A percentile compares a stretch with the other conserved stretches of the same genome.
These are phyloP conservation scores for Pterois miles DNA, from an alignment of 2,797 vertebrate species.

Conservation along the genomic window DNA sequence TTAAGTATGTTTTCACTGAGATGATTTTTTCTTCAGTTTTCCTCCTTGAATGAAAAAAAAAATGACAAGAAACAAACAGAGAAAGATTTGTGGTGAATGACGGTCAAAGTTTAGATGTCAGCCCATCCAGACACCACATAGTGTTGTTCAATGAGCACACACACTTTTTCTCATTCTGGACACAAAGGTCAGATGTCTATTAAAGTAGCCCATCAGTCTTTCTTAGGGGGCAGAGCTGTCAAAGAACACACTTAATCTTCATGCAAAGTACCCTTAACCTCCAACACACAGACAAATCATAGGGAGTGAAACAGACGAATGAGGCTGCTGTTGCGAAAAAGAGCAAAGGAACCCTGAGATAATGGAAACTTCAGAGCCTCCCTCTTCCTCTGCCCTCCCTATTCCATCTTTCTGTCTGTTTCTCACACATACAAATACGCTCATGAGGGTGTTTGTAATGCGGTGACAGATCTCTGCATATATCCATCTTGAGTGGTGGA, in stretches of 20 bases:
- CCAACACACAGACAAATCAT: conserved; percentile 55
- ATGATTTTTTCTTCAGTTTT: not conserved
- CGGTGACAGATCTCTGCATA: conserved; percentile 59
- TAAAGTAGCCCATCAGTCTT: conserved; percentile 55
- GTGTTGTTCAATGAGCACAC: conserved; percentile 20
- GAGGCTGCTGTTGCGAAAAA: conserved; percentile 27
- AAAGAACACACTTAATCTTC: conserved; percentile 65
- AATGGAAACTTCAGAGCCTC: conserved; percentile 32
- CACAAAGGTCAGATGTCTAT: conserved; percentile 72
- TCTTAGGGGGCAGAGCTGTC: conserved; percentile 58
- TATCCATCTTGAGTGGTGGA: conserved; percentile 56
- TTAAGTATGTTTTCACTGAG: not conserved
- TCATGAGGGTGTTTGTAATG: conserved; percentile 18
- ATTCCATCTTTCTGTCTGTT: conserved; percentile 7
- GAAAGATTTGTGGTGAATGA: not conserved
- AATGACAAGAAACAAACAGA: too few relatives aligned
- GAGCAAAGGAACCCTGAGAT: conserved; percentile 32
- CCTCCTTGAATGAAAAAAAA: not conserved
- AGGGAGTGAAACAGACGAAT: conserved; percentile 41
- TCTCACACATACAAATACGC: conserved; percentile 22
- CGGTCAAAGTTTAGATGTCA: conserved; percentile 4
- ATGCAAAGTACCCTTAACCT: conserved; percentile 70
- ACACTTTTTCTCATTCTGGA: conserved; percentile 54
- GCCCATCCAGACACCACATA: not conserved
- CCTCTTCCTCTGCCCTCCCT: not conserved